phyloP scores from a whole-genome alignment of 2,888 invertebrate genomes.

The Xanthia icteritia region DNA sequence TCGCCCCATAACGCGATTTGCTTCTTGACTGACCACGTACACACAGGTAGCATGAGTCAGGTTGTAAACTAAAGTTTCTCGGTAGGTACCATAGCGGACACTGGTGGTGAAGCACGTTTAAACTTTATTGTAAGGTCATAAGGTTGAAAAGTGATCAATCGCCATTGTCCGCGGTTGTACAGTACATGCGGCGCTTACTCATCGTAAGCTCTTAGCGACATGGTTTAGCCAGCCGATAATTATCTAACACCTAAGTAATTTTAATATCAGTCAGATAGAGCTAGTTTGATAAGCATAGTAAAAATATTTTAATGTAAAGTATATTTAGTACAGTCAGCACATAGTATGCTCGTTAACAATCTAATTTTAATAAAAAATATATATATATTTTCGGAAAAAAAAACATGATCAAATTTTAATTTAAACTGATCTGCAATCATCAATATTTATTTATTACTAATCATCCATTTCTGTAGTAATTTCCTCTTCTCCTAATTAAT shows the following conservation, averaged over 20 bases:
- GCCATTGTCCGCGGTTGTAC: too few relatives aligned
- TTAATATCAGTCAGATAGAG: neutral
- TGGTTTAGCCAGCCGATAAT: neutral
- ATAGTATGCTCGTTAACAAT: neutral
- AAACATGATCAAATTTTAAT: neutral
- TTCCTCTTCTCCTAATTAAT: neutral
- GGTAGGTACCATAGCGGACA: neutral
- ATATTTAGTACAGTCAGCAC: neutral
- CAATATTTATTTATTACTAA: neutral
- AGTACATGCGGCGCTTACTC: conserved; percentile 15
- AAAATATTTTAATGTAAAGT: neutral
- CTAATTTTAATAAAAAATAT: too few relatives aligned
- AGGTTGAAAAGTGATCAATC: too few relatives aligned
- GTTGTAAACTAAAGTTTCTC: conserved; percentile 17
- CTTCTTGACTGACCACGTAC: neutral
- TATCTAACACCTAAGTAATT: neutral
- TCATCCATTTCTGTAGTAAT: neutral
- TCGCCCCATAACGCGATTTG: neutral
- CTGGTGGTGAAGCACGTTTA: too few relatives aligned
- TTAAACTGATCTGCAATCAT: neutral
- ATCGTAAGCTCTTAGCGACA: conserved; percentile 17
- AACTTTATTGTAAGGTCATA: too few relatives aligned
- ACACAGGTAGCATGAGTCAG: conserved; percentile 3
- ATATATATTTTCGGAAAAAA: too few relatives aligned
- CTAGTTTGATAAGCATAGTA: neutral